phyloP scores from a whole-genome alignment of 2,113 vertebrate genomes.

The Pangasianodon gigas region DNA sequence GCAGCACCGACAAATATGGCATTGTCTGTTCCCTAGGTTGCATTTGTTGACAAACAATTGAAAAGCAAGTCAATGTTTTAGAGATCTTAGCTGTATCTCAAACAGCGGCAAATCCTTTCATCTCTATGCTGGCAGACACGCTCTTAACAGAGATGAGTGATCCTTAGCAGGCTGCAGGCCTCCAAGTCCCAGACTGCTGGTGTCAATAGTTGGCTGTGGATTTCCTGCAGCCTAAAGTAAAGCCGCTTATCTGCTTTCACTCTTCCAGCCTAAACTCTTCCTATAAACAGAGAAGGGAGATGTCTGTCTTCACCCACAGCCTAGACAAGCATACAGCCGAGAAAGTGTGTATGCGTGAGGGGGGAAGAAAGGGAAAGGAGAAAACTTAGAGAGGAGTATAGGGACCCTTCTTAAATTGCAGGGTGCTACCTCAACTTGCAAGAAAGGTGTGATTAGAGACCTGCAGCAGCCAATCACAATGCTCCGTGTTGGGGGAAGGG shows the following conservation, averaged over 20 bases:
- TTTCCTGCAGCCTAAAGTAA: slow-evolving; percentile 23
- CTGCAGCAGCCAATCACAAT: slow-evolving; percentile 50
- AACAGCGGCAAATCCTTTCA: slow-evolving; percentile 36
- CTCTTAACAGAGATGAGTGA: slow-evolving; percentile 40
- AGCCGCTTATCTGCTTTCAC: slow-evolving; percentile 37
- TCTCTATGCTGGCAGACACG: slow-evolving; percentile 14
- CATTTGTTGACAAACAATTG: slow-evolving; percentile 10
- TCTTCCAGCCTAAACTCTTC: slow-evolving; percentile 25
- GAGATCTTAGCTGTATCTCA: slow-evolving; percentile 11
- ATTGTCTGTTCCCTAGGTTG: slow-evolving; percentile 19
- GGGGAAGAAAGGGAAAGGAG: slow-evolving; percentile 27
- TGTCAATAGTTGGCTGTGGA: slow-evolving; percentile 29
- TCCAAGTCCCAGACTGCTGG: slow-evolving; percentile 25
- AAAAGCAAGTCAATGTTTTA: slow-evolving; percentile 1
- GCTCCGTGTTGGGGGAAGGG: slow-evolving; percentile 14
- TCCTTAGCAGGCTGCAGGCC: slow-evolving; percentile 41
- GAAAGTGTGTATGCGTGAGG: slow-evolving; percentile 6
- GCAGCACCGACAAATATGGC: neutral
- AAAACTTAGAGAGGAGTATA: slow-evolving; percentile 33
- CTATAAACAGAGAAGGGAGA: slow-evolving; percentile 18
- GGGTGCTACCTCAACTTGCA: slow-evolving; percentile 30
- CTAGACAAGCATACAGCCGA: neutral
- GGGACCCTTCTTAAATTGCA: slow-evolving; percentile 53
- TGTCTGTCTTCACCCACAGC: slow-evolving; percentile 22
- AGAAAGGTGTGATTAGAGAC: slow-evolving; percentile 44